Evolutionary conservation across 2,797 vertebrate species (phyloP), one percentile per base, ranked within the genome.

Genomic region (Fundulus diaphanus): DNA sequence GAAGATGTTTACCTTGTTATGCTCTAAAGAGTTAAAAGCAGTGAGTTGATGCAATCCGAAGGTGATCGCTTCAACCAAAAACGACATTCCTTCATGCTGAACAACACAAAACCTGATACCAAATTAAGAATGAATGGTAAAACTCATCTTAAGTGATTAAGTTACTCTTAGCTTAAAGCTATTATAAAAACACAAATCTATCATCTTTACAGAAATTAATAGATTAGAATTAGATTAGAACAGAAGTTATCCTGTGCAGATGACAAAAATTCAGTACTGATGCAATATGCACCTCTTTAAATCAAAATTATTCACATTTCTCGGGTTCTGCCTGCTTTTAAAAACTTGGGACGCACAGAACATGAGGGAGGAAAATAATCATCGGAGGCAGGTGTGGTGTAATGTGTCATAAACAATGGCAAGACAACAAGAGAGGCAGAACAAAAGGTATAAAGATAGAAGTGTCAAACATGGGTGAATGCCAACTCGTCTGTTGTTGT

Each of bases 321-420:
- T 79, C 80, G 70, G 29, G 77, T 59, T 81, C 0, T 68, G 37
- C 69, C 83, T 82, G 72, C 82, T 33, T 82, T 80, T 75, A 78
- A 65, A 89, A 87, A 87, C 72, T 73, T 88, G 89, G 33, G 3
- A 79, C 31, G 61, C 68, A 67, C 71, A 78, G 70, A 67, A 68
- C 73, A 70, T 67, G 85, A n/a, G 87, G 81, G 74, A 68, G 49
- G 71, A 61, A 84, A 90, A 82, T 84, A 82, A 85, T 90, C 76
- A 85, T 77, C 7, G 6, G 77, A 48, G 75, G 81, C 92, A 93
- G 93, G 92, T 94, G 92, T 90, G 89, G 81, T 68, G 77, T 70
- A 86, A 90, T 88, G 92, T 94, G 90, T 89, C 88, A 87, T 85
- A 87, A 93, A 92, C 89, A 94, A 79, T 35, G 89, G 82, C 70